Conservation (phyloP, 2,888 invertebrate genomes). For the Dynastes maya region DNA sequence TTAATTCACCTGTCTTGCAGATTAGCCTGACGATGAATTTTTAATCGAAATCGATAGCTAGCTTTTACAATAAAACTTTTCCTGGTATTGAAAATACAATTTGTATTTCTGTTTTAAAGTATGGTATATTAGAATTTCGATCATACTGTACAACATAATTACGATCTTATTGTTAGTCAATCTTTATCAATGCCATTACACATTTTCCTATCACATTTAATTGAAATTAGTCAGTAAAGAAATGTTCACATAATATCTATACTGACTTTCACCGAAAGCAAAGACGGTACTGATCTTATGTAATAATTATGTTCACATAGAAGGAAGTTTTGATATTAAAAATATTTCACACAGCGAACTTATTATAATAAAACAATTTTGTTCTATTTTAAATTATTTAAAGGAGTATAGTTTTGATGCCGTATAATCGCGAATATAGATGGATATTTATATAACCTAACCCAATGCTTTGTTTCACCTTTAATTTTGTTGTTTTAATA, state of each 20-base stretch:
- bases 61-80: no score
- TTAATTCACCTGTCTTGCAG: no score
- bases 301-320: conserved; percentile 60
- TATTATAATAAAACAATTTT: conserved; percentile 53
- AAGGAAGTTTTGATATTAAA: conserved; percentile 54
- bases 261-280: conserved; percentile 66
- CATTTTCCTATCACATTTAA: conserved; percentile 15
- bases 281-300: conserved; percentile 66
- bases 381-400: conserved; percentile 53
- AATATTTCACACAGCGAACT: conserved; percentile 49
- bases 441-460: background rate
- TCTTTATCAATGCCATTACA: background rate
- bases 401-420: conserved; percentile 52
- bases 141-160: background rate
- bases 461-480: no score
- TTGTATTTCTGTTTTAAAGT: no score
- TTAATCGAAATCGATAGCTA: no score
- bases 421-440: background rate
- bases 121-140: background rate
- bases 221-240: conserved; percentile 27
- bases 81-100: no score
- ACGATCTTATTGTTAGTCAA: background rate
- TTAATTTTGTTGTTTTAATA: no score
- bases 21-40: no score
- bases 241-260: conserved; percentile 52